A percentile compares a stretch with the other conserved stretches of the same genome.
These are phyloP conservation scores for Emydocephalus ijimae DNA, from an alignment of 2,113 vertebrate genomes.

Conservation along the genomic window DNA sequence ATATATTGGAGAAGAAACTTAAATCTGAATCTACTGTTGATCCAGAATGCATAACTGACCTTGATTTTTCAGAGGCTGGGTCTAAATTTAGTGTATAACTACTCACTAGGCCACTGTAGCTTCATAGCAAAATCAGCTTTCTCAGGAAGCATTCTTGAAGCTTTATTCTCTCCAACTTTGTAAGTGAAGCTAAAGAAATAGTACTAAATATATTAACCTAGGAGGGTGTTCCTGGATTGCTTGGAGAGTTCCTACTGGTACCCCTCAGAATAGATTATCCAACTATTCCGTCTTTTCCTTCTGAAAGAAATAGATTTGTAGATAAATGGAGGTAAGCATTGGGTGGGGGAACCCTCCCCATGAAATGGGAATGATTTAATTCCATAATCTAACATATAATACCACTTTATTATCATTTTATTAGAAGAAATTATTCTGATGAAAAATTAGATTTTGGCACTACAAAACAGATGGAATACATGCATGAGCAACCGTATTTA, in stretches of 20 bases:
- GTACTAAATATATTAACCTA: background rate
- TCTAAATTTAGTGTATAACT: background rate
- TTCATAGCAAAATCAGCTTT: background rate
- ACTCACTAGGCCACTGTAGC: background rate
- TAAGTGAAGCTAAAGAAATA: background rate
- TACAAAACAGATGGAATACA: constrained; percentile 21
- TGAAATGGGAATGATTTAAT: background rate
- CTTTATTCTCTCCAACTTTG: rapidly evolving
- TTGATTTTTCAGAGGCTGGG: background rate
- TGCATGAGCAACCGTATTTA: constrained; percentile 28
- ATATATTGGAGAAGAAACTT: background rate
- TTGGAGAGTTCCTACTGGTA: background rate
- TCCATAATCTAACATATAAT: background rate
- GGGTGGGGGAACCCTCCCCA: background rate
- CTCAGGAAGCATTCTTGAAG: background rate
- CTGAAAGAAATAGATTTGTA: background rate
- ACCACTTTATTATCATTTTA: background rate
- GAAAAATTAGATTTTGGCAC: background rate
- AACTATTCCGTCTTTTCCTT: background rate
- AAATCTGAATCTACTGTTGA: background rate
- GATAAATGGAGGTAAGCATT: background rate
- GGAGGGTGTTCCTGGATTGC: too few relatives aligned
- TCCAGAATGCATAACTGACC: background rate
- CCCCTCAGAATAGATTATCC: background rate
- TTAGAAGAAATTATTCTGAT: background rate